Evolutionary conservation across 2,113 vertebrate genomes (phyloP).

Genomic region (Phrynosoma platyrhinos): DNA sequence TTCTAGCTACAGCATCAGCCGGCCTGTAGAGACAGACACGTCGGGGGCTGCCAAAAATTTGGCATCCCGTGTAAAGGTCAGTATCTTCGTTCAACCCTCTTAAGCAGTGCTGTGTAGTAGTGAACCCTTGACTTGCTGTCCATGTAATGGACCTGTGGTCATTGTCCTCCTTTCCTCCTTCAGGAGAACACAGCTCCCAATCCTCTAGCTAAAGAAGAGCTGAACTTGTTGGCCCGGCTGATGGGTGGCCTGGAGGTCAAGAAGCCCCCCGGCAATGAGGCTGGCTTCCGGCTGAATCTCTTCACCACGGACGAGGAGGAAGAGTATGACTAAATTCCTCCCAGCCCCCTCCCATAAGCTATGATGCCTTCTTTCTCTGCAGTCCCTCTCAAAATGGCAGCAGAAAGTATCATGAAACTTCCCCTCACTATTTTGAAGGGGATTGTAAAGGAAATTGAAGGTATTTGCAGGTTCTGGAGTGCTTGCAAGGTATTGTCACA

Average conservation of each 20-base stretch:
- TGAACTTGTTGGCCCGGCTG: conserved; percentile 92
- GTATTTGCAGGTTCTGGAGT: too few species aligned
- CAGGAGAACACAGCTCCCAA: conserved; percentile 91
- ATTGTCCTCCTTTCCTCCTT: conserved; percentile 38
- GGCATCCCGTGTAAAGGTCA: conserved; percentile 87
- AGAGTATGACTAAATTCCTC: conserved; percentile 80
- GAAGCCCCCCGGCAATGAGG: conserved; percentile 80
- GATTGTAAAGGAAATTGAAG: too few species aligned
- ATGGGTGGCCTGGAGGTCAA: conserved; percentile 91
- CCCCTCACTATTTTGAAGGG: too few species aligned
- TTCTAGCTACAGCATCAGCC: conserved; percentile 90
- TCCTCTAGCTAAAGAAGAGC: conserved; percentile 95
- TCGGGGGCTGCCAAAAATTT: conserved; percentile 86
- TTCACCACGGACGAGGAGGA: conserved; percentile 95
- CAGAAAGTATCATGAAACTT: too few species aligned
- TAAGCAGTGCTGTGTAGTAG: too few species aligned
- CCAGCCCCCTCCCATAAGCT: too few species aligned
- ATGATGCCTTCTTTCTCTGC: too few species aligned
- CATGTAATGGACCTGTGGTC: background rate
- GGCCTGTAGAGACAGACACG: conserved; percentile 91
- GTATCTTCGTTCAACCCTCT: conserved; percentile 6
- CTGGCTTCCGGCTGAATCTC: conserved; percentile 90
- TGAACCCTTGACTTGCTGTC: background rate
- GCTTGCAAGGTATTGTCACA: too few species aligned
- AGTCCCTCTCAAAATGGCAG: too few species aligned